Evolutionary conservation across 2,797 vertebrate species (phyloP).

Genomic region (Anniella stebbinsi): DNA sequence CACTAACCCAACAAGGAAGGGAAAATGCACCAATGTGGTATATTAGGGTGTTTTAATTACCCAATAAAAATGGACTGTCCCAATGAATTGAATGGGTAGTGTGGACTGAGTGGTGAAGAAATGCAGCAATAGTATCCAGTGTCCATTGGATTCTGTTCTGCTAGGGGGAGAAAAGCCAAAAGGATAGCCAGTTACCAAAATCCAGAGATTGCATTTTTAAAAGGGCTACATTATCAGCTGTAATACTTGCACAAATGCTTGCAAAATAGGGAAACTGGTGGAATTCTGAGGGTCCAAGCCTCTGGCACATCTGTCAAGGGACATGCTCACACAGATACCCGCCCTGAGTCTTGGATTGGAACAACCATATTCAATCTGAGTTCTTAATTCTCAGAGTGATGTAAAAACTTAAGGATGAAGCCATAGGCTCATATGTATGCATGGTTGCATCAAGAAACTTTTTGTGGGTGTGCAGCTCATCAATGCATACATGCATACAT

Average conservation of each 20-base stretch:
- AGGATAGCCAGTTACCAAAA: background rate
- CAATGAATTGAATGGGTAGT: background rate
- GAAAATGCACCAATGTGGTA: too few species aligned
- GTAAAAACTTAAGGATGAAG: background rate
- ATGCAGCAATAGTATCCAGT: background rate
- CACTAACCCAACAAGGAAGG: too few species aligned
- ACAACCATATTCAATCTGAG: background rate
- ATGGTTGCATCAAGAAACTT: too few species aligned
- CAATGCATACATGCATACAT: too few species aligned
- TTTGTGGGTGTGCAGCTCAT: too few species aligned
- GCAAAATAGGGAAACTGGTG: background rate
- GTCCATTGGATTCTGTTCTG: background rate
- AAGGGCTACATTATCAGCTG: background rate
- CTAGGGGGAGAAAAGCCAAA: background rate
- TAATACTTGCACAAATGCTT: background rate
- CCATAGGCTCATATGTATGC: background rate
- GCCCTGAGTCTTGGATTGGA: background rate
- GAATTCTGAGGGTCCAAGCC: background rate
- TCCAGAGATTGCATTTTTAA: background rate
- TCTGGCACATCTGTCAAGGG: background rate
- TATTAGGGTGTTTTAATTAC: too few species aligned
- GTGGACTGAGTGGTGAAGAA: background rate
- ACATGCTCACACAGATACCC: background rate
- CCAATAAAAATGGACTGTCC: background rate
- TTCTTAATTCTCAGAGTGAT: background rate